Percentiles rank a stretch among this genome's conserved stretches.
These are phyloP conservation scores for Drosophila takahashii DNA, from an alignment of 1,140 invertebrate species.

Conservation along the genomic window DNA sequence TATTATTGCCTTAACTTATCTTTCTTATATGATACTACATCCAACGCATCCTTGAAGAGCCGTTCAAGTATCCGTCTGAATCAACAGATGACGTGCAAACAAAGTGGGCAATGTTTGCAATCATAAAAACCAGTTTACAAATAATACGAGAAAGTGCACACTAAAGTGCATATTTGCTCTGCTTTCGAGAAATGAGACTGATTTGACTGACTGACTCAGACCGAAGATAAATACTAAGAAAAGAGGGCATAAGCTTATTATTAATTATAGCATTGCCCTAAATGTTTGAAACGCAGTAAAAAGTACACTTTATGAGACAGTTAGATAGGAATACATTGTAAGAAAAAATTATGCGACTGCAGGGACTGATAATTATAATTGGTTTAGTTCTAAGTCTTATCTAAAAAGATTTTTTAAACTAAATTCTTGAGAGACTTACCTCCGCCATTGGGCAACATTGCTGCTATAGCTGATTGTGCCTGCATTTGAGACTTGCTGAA, in stretches of 20 bases:
- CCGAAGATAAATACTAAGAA: slow-evolving; percentile 2
- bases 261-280: too few relatives aligned
- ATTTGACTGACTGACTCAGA: slow-evolving; percentile 19
- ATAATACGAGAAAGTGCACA: slow-evolving; percentile 38
- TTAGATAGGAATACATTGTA: too few relatives aligned
- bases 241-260: not conserved
- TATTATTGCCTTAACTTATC: not conserved
- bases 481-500: slow-evolving; percentile 38
- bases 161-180: slow-evolving; percentile 38
- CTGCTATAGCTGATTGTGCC: slow-evolving; percentile 29
- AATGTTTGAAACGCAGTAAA: not conserved
- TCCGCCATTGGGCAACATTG: slow-evolving; percentile 62
- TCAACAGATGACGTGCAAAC: slow-evolving; percentile 25
- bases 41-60: not conserved
- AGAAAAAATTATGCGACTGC: too few relatives aligned
- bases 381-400: too few relatives aligned
- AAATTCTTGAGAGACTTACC: slow-evolving; percentile 42
- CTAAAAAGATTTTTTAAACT: not conserved
- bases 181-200: slow-evolving; percentile 25
- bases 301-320: too few relatives aligned
- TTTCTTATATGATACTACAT: not conserved
- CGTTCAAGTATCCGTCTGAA: slow-evolving; percentile 10
- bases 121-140: slow-evolving; percentile 40
- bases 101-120: slow-evolving; percentile 29
- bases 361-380: too few relatives aligned